phyloP scores from a whole-genome alignment of 30 jellyfish, hydroid and myxozoan genomes.

The Calvadosia cruxmelitensis region DNA sequence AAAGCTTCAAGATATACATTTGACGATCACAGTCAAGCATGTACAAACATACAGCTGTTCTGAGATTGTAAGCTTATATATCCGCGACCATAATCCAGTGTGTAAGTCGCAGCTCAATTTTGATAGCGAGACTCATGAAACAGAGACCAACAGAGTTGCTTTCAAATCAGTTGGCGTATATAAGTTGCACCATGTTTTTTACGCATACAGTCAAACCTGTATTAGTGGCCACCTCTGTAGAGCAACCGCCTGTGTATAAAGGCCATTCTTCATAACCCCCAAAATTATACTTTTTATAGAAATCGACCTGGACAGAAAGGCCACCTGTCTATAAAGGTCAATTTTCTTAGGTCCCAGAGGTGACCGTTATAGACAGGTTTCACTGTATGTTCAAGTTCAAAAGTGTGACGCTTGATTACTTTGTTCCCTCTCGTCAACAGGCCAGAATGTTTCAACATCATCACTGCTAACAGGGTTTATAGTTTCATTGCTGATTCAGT shows the following conservation, averaged over 20 bases:
- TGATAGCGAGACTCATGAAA: no score
- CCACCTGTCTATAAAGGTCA: no score
- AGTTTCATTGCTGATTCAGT: conserved; percentile 74
- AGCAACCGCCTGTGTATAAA: no score
- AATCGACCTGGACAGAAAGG: no score
- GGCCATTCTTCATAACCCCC: no score
- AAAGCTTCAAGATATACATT: conserved; percentile 2
- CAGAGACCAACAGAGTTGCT: no score
- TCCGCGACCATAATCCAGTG: neutral
- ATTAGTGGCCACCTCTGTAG: no score
- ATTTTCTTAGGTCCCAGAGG: no score
- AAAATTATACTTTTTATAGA: no score
- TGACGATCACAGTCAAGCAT: conserved; percentile 2
- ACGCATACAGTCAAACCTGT: neutral
- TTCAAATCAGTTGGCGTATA: no score
- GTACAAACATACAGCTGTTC: neutral
- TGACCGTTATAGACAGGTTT: no score
- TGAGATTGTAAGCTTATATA: neutral
- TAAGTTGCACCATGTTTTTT: neutral
- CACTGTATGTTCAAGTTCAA: neutral
- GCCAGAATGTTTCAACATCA: conserved; percentile 76
- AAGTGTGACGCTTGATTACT: neutral
- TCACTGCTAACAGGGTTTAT: conserved; percentile 86
- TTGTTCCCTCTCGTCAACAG: conserved; percentile 7
- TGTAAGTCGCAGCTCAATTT: no score